Evolutionary conservation across 2,888 invertebrate genomes (phyloP).

Genomic region (Tetropium fuscum): DNA sequence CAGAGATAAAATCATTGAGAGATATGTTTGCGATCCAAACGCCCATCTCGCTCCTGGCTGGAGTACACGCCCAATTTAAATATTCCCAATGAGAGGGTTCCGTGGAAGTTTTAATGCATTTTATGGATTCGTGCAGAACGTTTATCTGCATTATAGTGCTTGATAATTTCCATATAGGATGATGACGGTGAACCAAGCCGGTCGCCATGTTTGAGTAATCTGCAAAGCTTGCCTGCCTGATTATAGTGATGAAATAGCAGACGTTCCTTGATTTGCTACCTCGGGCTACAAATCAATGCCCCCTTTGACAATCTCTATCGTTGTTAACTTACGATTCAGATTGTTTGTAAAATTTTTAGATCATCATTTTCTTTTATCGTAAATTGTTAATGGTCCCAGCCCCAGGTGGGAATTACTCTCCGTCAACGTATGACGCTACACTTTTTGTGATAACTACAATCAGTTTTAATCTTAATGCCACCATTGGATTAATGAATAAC

Average conservation of each 20-base stretch:
- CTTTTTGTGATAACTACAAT: conserved; percentile 20
- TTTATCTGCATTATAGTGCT: conserved; percentile 64
- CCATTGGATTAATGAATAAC: too few relatives aligned
- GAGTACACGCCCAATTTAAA: conserved; percentile 60
- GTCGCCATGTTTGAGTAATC: conserved; percentile 49
- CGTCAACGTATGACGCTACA: conserved; percentile 7
- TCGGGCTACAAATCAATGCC: conserved; percentile 38
- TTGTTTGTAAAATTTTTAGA: conserved; percentile 38
- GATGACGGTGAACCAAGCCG: conserved; percentile 53
- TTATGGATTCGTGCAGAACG: conserved; percentile 63
- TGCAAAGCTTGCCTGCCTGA: conserved; percentile 58
- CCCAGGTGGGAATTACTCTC: conserved; percentile 16
- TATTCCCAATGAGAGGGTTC: conserved; percentile 61
- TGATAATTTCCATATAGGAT: conserved; percentile 63
- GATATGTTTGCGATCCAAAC: conserved; percentile 38
- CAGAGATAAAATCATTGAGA: conserved; percentile 42
- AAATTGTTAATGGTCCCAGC: conserved; percentile 27
- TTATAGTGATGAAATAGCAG: conserved; percentile 61
- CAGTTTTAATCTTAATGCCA: conserved; percentile 8
- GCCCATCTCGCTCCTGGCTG: conserved; percentile 47
- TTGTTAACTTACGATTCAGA: conserved; percentile 36
- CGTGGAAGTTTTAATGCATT: conserved; percentile 60
- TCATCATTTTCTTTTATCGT: conserved; percentile 38
- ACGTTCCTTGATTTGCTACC: conserved; percentile 51
- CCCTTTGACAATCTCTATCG: conserved; percentile 43